A percentile compares a stretch with the other conserved stretches of the same genome.
phyloP scores from a whole-genome alignment of 2,888 invertebrate species.

The Phengaris arion region DNA sequence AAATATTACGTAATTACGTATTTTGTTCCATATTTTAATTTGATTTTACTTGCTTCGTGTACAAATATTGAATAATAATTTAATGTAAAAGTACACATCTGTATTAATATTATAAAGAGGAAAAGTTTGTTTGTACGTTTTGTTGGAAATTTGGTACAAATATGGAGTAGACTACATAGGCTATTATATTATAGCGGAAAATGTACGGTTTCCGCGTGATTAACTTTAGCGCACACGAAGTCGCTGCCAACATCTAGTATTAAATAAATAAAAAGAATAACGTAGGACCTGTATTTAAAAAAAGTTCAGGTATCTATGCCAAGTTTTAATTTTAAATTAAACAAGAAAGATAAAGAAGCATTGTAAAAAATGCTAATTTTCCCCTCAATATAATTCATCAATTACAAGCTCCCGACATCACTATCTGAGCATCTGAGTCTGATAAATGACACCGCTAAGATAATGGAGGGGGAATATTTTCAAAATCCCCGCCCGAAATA shows the following conservation, averaged over 20 bases:
- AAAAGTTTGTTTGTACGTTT: no score
- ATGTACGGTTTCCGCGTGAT: no score
- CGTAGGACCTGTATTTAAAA: neutral
- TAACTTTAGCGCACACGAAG: no score
- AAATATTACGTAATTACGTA: neutral
- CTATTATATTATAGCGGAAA: no score
- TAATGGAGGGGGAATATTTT: constrained; percentile 56
- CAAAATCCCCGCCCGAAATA: constrained; percentile 51
- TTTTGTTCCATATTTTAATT: no score
- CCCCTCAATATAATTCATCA: constrained; percentile 23
- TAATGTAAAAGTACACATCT: neutral
- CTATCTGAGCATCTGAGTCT: constrained; percentile 34
- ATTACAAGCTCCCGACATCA: constrained; percentile 22
- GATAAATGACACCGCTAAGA: constrained; percentile 58
- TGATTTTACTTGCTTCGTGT: neutral
- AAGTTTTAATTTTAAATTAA: constrained; percentile 30
- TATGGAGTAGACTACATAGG: no score
- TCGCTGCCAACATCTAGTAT: neutral
- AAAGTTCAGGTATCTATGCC: neutral
- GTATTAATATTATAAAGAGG: no score
- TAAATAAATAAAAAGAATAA: neutral
- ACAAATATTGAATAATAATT: neutral
- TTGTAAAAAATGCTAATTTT: constrained; percentile 18
- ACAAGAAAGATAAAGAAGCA: neutral
- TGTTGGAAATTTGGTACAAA: no score